Base-by-base conservation (phyloP, 2,888 invertebrate genomes). In the Dusona sp. region DNA sequence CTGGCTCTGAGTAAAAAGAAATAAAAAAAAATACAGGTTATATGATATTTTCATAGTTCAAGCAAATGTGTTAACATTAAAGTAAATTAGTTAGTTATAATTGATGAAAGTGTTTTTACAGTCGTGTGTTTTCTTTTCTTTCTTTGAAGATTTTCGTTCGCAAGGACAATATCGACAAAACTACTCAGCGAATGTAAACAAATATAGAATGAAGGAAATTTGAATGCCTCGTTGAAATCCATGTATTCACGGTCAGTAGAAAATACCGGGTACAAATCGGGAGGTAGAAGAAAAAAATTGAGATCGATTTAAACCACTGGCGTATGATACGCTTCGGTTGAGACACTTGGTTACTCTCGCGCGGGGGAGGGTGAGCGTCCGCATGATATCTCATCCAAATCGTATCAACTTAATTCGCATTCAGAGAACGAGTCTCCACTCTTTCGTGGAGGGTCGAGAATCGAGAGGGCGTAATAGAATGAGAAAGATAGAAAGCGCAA, bases 351-450 rank as follows among this genome's bases (percentile, higher is more conserved):
- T 87, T 87, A 87, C 79, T 81, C 81, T 68, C 48, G 68, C 22
- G 68, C 54, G 42, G 25, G 64, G 42, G 64, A 38, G 73, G 61
- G 79, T 51, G 64, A 80, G 77, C 74, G 86, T 87, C 85, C 87
- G 88, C 89, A 90, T 90, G 89, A 89, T 89, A 89, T 88, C 89
- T 90, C 88, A 88, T 90, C 88, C 89, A 92, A 92, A 91, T 92
- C 91, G 91, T 91, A 92, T 92, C 91, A 92, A 90, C 92, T 92
- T 92, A 90, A 92, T 92, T 92, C 91, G 90, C 91, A 92, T 92
- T 92, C 92, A 90, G 89, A 86, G 90, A 90, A 91, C 91, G 91
- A 90, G 89, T 89, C 90, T 88, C 90, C 89, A 86, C 86, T 89
- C 78, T 88, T 83, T 90, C 90, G 90, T 91, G 90, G 89, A 85